Percentiles rank a stretch among this genome's conserved stretches.
Evolutionary conservation across 92 coral and sea anemone genomes (phyloP).

Genomic region (Muricea muricata): DNA sequence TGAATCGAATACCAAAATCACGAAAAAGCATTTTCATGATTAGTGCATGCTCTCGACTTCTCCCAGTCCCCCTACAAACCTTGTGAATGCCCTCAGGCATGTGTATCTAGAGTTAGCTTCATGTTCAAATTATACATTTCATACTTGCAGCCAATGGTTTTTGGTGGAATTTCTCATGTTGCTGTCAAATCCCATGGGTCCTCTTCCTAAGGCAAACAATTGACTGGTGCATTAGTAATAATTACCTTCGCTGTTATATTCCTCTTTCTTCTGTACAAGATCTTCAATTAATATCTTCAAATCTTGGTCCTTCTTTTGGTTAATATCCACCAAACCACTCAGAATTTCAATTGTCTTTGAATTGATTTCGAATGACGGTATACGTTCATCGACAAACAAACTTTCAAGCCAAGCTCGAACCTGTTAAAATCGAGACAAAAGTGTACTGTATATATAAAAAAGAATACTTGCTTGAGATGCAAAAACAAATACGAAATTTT

Average conservation of each 20-base stretch:
- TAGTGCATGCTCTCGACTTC: too few relatives aligned
- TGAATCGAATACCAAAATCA: too few relatives aligned
- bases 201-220: neutral
- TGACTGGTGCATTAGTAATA: neutral
- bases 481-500: too few relatives aligned
- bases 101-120: too few relatives aligned
- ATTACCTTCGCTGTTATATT: conserved; percentile 84
- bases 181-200: too few relatives aligned
- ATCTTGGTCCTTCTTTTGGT: conserved; percentile 71
- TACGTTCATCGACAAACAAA: conserved; percentile 69
- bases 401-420: conserved; percentile 83
- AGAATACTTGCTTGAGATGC: too few relatives aligned
- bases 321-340: conserved; percentile 71
- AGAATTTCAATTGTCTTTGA: conserved; percentile 70
- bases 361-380: conserved; percentile 88
- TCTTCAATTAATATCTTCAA: conserved; percentile 72
- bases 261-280: conserved; percentile 71
- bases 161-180: too few relatives aligned
- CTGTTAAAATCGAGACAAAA: conserved; percentile 17
- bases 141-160: too few relatives aligned
- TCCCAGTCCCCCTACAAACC: too few relatives aligned
- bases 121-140: too few relatives aligned
- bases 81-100: too few relatives aligned
- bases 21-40: too few relatives aligned
- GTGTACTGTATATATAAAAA: neutral